Evolutionary conservation across 2,888 invertebrate species (phyloP), one percentile per base, ranked within the genome.

Genomic region (Helleia helle): DNA sequence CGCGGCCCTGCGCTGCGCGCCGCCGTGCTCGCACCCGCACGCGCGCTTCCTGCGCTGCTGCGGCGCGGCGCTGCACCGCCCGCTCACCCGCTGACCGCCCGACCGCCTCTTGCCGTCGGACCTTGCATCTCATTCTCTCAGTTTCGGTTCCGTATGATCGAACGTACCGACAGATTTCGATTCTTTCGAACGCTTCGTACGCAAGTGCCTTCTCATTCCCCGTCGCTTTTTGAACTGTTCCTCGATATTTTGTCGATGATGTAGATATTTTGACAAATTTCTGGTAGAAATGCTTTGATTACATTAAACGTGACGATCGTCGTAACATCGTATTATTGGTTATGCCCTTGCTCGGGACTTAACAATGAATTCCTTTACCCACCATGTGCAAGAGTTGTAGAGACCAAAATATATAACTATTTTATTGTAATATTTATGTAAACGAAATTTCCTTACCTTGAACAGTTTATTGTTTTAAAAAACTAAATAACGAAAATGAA

Each of bases 11-110:
- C 71, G 73, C 42, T 52, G 62, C 62, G 49, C 56, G 45, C 44
- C 48, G 41, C 42, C 40, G 36, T 62, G 61, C 51, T 41, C 54
- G 46, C 80, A 73, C 63, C 80, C 81, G 63, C 80, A 77, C 71
- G 81, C 74, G 59, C 83, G 71, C 70, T 86, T 81, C 68, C 80
- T 87, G 72, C 71, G 84, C 66, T 73, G 86, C 80, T 67, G 81
- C 62, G 55, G 64, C 50, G 56, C 60, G 11, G 59, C 66, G 44
- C 56, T 59, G 31, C 74, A 81, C 62, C 76, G 84, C 43, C 84
- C 84, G 61, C 80, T 84, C 54, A 85, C 83, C 41, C 83, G 85
- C 63, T 83, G 73, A 55, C n/a, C 41, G 24, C 27, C 18, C 45
- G 26, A 28, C 26, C 9, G 8, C 26, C 9, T 11, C 9, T n/a